phyloP scores from a whole-genome alignment of 2,113 vertebrate species.

The Spermophilus dauricus region DNA sequence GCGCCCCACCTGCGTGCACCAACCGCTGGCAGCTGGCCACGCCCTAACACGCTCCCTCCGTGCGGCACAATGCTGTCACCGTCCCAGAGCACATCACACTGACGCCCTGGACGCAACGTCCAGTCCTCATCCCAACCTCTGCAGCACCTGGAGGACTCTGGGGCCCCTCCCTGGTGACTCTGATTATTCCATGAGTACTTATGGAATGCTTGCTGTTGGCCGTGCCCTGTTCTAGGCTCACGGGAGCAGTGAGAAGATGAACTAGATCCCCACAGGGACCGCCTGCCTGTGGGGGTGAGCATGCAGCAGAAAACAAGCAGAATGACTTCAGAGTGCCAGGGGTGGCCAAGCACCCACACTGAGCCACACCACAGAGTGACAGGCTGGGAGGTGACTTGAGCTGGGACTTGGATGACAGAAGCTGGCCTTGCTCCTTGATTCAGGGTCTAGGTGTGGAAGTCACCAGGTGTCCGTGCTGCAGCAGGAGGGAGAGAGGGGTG shows the following conservation, averaged over 20 bases:
- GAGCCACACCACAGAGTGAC: neutral
- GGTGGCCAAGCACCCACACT: accelerated
- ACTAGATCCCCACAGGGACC: neutral
- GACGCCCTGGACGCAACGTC: neutral
- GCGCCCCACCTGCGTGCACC: too few species aligned
- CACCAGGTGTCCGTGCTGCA: neutral
- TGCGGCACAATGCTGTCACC: too few species aligned
- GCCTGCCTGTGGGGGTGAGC: accelerated
- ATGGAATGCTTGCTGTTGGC: neutral
- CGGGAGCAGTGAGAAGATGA: too few species aligned
- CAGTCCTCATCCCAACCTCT: accelerated
- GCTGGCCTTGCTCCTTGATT: neutral
- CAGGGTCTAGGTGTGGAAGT: too few species aligned
- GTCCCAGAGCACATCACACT: too few species aligned
- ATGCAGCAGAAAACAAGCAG: too few species aligned
- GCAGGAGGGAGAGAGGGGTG: neutral
- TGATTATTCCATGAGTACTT: accelerated
- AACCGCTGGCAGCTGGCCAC: too few species aligned
- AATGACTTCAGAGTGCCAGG: accelerated
- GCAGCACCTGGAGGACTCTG: too few species aligned
- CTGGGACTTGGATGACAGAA: neutral
- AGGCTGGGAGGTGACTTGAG: neutral
- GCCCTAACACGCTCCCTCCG: too few species aligned
- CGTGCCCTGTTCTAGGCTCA: neutral
- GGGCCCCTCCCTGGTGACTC: neutral